Percentiles rank a stretch among this genome's conserved stretches.
phyloP scores from a whole-genome alignment of 2,113 vertebrate genomes.

The Poeciliopsis turrubarensis region DNA sequence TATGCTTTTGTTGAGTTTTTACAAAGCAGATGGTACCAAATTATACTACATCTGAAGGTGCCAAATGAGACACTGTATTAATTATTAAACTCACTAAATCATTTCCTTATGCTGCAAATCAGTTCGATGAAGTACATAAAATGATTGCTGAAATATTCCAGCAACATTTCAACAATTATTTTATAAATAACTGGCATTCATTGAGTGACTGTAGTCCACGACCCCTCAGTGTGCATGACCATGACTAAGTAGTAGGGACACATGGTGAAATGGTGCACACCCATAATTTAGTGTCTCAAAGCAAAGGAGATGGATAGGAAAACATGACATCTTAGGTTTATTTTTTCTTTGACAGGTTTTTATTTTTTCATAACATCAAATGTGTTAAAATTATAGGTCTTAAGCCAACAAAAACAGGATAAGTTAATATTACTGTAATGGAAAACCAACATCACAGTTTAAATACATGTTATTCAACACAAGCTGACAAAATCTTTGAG shows the following conservation, averaged over 20 bases:
- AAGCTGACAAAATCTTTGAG: slow-evolving; percentile 2
- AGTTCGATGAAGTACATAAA: neutral
- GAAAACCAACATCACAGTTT: slow-evolving; percentile 7
- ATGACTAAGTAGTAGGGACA: neutral
- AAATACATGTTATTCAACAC: slow-evolving; percentile 18
- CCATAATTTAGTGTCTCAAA: neutral
- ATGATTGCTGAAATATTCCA: neutral
- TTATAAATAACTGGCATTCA: neutral
- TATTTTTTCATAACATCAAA: neutral
- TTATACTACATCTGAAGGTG: too few species aligned
- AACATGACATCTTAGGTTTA: neutral
- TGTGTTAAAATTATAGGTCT: neutral
- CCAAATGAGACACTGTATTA: too few species aligned
- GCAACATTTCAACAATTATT: too few species aligned
- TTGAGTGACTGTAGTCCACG: neutral
- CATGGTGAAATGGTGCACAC: neutral
- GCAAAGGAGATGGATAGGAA: neutral
- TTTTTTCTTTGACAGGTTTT: neutral
- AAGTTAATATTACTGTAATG: neutral
- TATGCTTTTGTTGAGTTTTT: neutral
- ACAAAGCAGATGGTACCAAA: neutral
- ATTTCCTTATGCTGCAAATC: neutral
- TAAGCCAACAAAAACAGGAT: neutral
- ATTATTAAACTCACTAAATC: too few species aligned
- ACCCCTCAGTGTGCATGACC: neutral